Base-by-base conservation (phyloP, 2,797 vertebrate species). In the Gadopsis bispinosus region DNA sequence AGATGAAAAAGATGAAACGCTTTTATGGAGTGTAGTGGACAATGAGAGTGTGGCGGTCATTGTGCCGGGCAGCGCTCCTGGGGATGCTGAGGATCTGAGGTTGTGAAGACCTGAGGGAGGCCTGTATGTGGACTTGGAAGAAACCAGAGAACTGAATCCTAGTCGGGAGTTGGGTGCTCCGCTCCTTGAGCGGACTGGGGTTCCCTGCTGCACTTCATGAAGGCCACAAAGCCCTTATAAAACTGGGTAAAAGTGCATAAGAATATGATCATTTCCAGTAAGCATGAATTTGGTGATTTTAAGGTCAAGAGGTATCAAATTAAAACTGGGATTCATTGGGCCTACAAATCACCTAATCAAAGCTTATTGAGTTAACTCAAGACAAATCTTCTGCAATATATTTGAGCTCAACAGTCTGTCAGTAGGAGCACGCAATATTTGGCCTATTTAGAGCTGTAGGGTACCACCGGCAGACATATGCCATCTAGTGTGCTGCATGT, bases 141-240 rank as follows among this genome's bases (percentile, higher is more conserved):
- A 62, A 51, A 14, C 68, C 77, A 4, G 66, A 77, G 26, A 77
- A 19, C 9, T 14, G 79, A 3, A 45, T 82, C 61, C 43, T 77
- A 3, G 17, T 19, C 0, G 6, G 75, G 75, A n/a, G 61, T 61
- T 17, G 29, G 48, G 2, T 55, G 60, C 43, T 83, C 85, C 58
- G 89, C 67, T 77, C 58, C 69, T 11, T 91, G 80, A 73, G 37
- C 68, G 13, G 83, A 55, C 33, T 73, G 79, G 8, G 83, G 85
- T 4, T 91, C 89, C 5, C 7, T 47, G 11, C 80, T 83, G 81
- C 94, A 95, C 75, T 87, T 95, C 33, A 95, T 0, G 9, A 96
- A 92, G 17, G 91, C 84, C 51, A 93, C 26, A 37, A 96, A 92
- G 83, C 83, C 93, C 66, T 83, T 89, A 48, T 87, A 92, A 85